A percentile compares a stretch with the other conserved stretches of the same genome.
Conservation (phyloP, 2,888 invertebrate genomes). For the Amblyjoppa fuscipennis region DNA sequence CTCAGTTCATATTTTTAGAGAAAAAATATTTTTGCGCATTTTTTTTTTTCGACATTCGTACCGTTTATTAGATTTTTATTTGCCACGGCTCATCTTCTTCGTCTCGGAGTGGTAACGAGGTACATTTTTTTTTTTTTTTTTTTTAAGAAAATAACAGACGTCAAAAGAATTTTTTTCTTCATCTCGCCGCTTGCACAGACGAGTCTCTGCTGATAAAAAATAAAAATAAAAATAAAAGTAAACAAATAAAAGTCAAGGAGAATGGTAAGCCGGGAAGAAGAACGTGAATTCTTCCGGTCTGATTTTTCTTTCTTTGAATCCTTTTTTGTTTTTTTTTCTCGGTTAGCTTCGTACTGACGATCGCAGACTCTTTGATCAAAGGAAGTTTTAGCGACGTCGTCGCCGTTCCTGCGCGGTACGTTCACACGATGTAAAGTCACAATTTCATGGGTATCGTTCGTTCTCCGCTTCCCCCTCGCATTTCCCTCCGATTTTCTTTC, state of each 20-base stretch:
- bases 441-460: conserved; percentile 20
- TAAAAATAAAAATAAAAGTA: background rate
- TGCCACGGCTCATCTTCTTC: too few species aligned
- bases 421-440: background rate
- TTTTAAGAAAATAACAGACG: background rate
- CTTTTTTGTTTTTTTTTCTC: background rate
- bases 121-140: background rate
- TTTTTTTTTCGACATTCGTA: too few species aligned
- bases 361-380: conserved; percentile 42
- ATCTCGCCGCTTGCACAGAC: background rate
- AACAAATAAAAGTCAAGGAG: background rate
- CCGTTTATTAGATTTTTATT: too few species aligned
- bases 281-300: background rate
- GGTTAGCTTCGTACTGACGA: background rate
- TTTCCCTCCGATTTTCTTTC: conserved; percentile 5
- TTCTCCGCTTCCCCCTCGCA: background rate
- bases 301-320: background rate
- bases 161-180: background rate
- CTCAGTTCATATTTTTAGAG: too few species aligned
- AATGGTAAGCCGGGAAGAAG: background rate
- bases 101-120: too few species aligned
- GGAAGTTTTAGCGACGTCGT: conserved; percentile 24
- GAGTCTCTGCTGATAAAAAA: conserved; percentile 12
- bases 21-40: too few species aligned
- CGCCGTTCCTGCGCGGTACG: background rate